Percentiles rank a stretch among this genome's conserved stretches.
Conservation (phyloP, 2,888 invertebrate species). For the Drosophila prolongata region DNA sequence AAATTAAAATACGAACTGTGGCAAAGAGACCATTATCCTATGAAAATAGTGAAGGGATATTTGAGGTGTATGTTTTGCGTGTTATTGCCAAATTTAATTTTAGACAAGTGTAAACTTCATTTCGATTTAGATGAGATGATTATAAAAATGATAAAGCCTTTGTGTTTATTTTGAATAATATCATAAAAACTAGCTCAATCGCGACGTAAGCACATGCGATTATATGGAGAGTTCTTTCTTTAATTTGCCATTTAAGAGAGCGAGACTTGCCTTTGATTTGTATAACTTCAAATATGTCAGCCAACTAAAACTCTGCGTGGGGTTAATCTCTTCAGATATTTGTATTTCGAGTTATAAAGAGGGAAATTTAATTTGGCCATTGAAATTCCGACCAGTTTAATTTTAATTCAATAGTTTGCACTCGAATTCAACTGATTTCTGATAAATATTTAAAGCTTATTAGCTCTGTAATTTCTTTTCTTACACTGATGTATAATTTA, state of each 20-base stretch:
- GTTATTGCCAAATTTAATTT: slow-evolving; percentile 33
- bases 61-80: slow-evolving; percentile 32
- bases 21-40: slow-evolving; percentile 60
- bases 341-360: slow-evolving; percentile 25
- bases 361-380: slow-evolving; percentile 51
- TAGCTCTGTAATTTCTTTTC: slow-evolving; percentile 41
- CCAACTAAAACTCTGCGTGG: slow-evolving; percentile 75
- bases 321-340: slow-evolving; percentile 83
- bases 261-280: slow-evolving; percentile 57
- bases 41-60: slow-evolving; percentile 36
- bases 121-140: slow-evolving; percentile 84
- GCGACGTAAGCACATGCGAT: slow-evolving; percentile 59
- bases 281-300: slow-evolving; percentile 59
- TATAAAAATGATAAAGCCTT: slow-evolving; percentile 84
- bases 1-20: slow-evolving; percentile 69
- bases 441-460: slow-evolving; percentile 67
- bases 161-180: slow-evolving; percentile 76
- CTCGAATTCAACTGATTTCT: slow-evolving; percentile 74
- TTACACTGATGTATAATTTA: slow-evolving; percentile 71
- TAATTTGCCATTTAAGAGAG: slow-evolving; percentile 60
- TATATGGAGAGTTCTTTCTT: slow-evolving; percentile 43
- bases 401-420: slow-evolving; percentile 41
- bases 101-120: slow-evolving; percentile 72
- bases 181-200: slow-evolving; percentile 52
- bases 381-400: slow-evolving; percentile 36